Conservation (phyloP, 2,888 invertebrate species). For the Agrochola macilenta region DNA sequence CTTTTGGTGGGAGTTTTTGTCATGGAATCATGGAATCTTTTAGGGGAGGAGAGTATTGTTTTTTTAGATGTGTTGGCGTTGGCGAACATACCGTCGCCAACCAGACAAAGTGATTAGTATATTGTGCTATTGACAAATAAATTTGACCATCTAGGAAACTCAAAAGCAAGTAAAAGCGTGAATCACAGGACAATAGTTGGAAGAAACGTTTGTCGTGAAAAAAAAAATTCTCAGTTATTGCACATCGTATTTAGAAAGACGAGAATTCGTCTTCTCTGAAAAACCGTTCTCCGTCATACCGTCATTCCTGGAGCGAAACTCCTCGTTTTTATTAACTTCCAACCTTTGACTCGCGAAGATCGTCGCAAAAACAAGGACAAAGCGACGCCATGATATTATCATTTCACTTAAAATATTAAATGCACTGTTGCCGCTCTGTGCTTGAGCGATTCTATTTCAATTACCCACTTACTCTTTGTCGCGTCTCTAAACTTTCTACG, state of each 20-base stretch:
- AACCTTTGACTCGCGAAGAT: slow-evolving; percentile 40
- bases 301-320: slow-evolving; percentile 3
- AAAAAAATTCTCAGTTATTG: neutral
- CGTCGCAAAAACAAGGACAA: slow-evolving; percentile 45
- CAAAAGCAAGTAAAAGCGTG: neutral
- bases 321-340: slow-evolving; percentile 48
- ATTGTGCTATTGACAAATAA: neutral
- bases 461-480: slow-evolving; percentile 65
- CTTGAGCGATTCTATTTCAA: slow-evolving; percentile 64
- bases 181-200: neutral
- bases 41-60: neutral
- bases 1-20: slow-evolving; percentile 3
- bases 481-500: slow-evolving; percentile 39
- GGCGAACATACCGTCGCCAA: neutral
- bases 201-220: neutral
- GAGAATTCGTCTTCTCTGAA: neutral
- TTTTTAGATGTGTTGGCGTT: neutral
- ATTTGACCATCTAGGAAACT: neutral
- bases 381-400: slow-evolving; percentile 45
- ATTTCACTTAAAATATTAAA: slow-evolving; percentile 67
- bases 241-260: neutral
- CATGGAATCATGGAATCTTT: neutral
- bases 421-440: slow-evolving; percentile 57
- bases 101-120: neutral
- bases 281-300: neutral